Base-by-base conservation (phyloP, 2,888 invertebrate species). In the Andrena trimmerana region DNA sequence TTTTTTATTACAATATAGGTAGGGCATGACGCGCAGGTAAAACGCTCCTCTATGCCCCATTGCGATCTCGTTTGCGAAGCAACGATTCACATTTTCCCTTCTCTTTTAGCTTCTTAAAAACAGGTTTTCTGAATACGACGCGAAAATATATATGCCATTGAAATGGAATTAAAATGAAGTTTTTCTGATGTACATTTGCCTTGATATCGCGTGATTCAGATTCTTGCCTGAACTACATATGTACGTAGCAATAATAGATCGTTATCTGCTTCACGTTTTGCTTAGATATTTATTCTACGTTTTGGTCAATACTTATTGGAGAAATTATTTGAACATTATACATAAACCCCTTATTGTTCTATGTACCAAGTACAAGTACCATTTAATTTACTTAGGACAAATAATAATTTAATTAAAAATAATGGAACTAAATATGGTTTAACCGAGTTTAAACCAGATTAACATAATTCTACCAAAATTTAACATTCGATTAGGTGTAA, bases 51-150 rank as follows among this genome's bases (percentile, higher is more conserved):
- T 13, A 1, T 31, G 27, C 16, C 42, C 4, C 24, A 54, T 71
- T 71, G 16, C 50, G 13, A 65, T 27, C 54, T 20, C 36, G n/a
- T 59, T 57, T 60, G 20, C n/a, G 54, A 57, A 70, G 20, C 16
- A 24, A 6, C n/a, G 6, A 24, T 16, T 10, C 29, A 13, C 16
- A 27, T 67, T 36, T 48, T 8, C 57, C 65, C 54, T 62, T 68
- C 31, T 68, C 62, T 54, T n/a, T 59, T 7, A n/a, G 16, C 16
- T n/a, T 13, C 29, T 27, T 1, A 4, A 0, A 54, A 69, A 79
- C 75, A 42, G 69, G 69, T 79, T 76, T 65, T 52, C 68, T 65
- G 24, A 48, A 42, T 74, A 24, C 2, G 2, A 5, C 16, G n/a
- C 16, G 13, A n/a, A 6, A 59, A n/a, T 63, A 33, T 16, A 20